phyloP scores from a whole-genome alignment of 2,797 vertebrate species.

The Iguana delicatissima region DNA sequence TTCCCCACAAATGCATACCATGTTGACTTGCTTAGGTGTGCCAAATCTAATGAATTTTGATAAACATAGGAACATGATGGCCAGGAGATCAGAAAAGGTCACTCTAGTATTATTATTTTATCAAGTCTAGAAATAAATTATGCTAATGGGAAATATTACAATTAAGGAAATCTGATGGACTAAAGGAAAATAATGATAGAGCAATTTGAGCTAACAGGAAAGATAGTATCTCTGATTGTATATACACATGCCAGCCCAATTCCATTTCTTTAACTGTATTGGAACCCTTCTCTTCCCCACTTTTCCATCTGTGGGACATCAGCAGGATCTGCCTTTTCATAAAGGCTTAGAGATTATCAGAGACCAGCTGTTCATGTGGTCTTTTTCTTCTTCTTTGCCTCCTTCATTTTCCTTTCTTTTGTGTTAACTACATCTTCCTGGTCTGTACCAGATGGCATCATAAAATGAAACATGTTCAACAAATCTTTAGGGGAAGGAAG shows the following conservation, averaged over 20 bases:
- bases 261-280: background rate
- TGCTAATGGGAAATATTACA: background rate
- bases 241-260: background rate
- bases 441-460: slow-evolving; percentile 73
- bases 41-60: background rate
- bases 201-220: background rate
- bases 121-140: background rate
- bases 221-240: background rate
- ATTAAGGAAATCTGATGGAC: background rate
- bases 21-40: background rate
- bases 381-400: background rate
- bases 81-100: background rate
- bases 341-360: slow-evolving; percentile 21
- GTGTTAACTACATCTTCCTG: slow-evolving; percentile 46
- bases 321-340: background rate
- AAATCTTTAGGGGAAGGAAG: slow-evolving; percentile 61
- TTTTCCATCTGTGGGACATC: background rate
- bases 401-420: slow-evolving; percentile 35
- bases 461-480: slow-evolving; percentile 67
- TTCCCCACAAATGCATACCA: too few relatives aligned
- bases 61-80: background rate
- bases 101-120: background rate
- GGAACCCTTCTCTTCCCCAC: background rate
- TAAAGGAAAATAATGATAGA: background rate
- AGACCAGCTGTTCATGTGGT: slow-evolving; percentile 17